Evolutionary conservation across 92 coral and sea anemone species (phyloP).

Genomic region (Epizoanthus rinbou): DNA sequence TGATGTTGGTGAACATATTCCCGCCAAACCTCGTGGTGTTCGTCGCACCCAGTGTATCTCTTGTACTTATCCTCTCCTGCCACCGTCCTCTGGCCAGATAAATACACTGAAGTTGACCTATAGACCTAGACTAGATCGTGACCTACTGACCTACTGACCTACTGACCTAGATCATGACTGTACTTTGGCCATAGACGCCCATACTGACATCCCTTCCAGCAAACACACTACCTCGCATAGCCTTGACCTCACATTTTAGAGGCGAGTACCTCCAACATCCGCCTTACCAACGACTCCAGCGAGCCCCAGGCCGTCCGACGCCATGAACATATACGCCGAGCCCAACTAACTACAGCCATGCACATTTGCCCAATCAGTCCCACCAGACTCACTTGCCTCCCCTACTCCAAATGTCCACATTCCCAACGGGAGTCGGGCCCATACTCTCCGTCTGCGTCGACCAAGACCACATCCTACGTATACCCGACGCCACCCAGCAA

Average conservation of each 20-base stretch:
- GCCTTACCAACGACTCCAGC: slow-evolving; percentile 32
- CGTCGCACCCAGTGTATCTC: slow-evolving; percentile 40
- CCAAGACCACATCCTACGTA: slow-evolving; percentile 33
- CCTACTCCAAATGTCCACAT: background rate
- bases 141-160: no score
- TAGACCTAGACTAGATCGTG: background rate
- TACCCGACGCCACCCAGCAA: slow-evolving; percentile 26
- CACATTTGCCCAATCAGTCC: background rate
- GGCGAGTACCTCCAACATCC: slow-evolving; percentile 27
- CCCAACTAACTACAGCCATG: background rate
- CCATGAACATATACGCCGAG: slow-evolving; percentile 20
- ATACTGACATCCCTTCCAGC: slow-evolving; percentile 8
- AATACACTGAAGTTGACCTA: slow-evolving; percentile 17
- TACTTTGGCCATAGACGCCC: background rate
- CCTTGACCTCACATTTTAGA: slow-evolving; percentile 35
- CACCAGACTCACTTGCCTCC: background rate
- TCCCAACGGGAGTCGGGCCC: slow-evolving; percentile 2
- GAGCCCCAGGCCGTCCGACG: slow-evolving; percentile 28
- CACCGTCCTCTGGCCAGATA: slow-evolving; percentile 32
- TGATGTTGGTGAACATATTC: background rate
- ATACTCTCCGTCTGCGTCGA: slow-evolving; percentile 21
- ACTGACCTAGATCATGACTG: no score
- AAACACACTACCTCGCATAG: slow-evolving; percentile 13
- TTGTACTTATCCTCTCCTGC: slow-evolving; percentile 3
- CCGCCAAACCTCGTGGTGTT: slow-evolving; percentile 1